Evolutionary conservation across 2,797 vertebrate genomes (phyloP).

Genomic region (Xiphorhynchus erythropygius): DNA sequence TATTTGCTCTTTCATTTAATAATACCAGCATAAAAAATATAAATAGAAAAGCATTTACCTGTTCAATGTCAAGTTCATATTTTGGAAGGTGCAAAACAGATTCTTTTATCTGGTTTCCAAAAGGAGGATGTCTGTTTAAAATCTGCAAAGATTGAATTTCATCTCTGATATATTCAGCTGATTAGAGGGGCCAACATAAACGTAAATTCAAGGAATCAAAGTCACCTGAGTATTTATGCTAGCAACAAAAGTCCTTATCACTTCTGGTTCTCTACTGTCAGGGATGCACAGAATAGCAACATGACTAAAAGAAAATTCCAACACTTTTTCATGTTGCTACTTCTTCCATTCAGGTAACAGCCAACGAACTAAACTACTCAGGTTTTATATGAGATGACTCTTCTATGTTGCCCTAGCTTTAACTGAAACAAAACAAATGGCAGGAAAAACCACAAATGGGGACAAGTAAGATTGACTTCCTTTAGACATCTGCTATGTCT

Average conservation of each 20-base stretch:
- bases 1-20: background rate
- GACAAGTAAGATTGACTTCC: background rate
- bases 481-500: background rate
- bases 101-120: constrained; percentile 97
- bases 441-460: background rate
- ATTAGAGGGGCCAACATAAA: background rate
- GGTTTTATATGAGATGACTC: background rate
- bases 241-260: background rate
- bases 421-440: background rate
- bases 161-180: background rate
- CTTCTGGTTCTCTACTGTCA: background rate
- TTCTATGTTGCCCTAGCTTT: background rate
- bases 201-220: background rate
- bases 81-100: constrained; percentile 88
- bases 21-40: background rate
- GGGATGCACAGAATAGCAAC: background rate
- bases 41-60: constrained; percentile 79
- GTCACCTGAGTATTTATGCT: background rate
- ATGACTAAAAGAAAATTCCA: background rate
- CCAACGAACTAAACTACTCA: background rate
- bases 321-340: background rate
- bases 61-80: constrained; percentile 88
- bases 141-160: constrained; percentile 80
- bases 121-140: constrained; percentile 95
- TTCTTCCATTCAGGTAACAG: background rate